These are phyloP conservation scores for Hybos culiciformis DNA, from an alignment of 2,888 invertebrate genomes.

Conservation along the genomic window DNA sequence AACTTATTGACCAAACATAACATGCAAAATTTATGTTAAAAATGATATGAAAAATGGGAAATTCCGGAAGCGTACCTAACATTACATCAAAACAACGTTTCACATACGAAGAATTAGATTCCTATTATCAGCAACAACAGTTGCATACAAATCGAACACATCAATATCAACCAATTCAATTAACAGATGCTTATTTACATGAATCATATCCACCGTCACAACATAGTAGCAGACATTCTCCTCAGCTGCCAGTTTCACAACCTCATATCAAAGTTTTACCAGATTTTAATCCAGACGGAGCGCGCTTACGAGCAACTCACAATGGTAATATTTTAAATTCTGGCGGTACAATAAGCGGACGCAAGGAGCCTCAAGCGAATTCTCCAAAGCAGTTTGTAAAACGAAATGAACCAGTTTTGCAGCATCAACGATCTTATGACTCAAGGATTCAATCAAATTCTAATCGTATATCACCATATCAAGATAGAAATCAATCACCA, in stretches of 20 bases:
- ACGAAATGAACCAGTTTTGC: too few species aligned
- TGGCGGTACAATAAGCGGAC: conserved; percentile 69
- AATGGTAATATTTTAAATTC: conserved; percentile 72
- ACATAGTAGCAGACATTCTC: background rate
- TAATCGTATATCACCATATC: too few species aligned
- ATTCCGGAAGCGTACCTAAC: conserved; percentile 25
- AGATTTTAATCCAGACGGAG: conserved; percentile 45
- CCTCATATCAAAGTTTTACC: conserved; percentile 50
- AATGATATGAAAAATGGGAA: conserved; percentile 24
- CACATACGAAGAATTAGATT: conserved; percentile 17
- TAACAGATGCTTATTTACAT: background rate
- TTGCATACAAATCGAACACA: background rate
- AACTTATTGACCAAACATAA: too few species aligned
- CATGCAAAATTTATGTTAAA: too few species aligned
- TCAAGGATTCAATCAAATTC: too few species aligned
- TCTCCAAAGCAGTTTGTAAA: too few species aligned
- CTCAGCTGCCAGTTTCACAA: background rate
- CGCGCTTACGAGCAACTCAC: conserved; percentile 57
- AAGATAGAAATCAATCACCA: too few species aligned
- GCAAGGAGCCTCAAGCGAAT: conserved; percentile 31
- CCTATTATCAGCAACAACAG: conserved; percentile 17
- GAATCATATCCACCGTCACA: background rate
- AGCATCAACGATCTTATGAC: too few species aligned
- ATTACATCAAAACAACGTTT: conserved; percentile 16
- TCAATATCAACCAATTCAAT: background rate